These are phyloP conservation scores for Pampusana beccarii DNA, from an alignment of 2,113 vertebrate species.

Conservation along the genomic window DNA sequence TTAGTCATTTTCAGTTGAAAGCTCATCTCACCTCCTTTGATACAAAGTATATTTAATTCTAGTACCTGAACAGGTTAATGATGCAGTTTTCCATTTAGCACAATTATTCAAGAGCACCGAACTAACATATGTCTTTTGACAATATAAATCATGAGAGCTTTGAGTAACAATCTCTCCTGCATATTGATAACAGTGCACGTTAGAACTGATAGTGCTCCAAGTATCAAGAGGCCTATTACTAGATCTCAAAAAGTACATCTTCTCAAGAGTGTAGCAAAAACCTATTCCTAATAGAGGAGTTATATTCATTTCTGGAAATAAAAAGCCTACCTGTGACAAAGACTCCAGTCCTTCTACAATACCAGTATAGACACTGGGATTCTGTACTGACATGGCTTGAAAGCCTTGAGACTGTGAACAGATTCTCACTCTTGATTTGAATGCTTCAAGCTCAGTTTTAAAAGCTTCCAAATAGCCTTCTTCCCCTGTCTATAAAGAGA, in stretches of 20 bases:
- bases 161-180: not conserved
- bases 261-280: not conserved
- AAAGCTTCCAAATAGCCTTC: slow-evolving; percentile 91
- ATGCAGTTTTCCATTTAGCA: slow-evolving; percentile 2
- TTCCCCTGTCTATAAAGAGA: slow-evolving; percentile 78
- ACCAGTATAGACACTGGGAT: slow-evolving; percentile 63
- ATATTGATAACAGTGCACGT: not conserved
- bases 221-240: not conserved
- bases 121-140: not conserved
- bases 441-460: slow-evolving; percentile 88
- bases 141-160: not conserved
- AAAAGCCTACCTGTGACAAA: slow-evolving; percentile 79
- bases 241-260: not conserved
- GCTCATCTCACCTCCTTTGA: not conserved
- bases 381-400: slow-evolving; percentile 64
- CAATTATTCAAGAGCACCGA: not conserved
- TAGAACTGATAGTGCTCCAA: not conserved
- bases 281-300: not conserved
- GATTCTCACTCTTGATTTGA: slow-evolving; percentile 87
- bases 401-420: slow-evolving; percentile 74
- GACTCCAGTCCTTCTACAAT: slow-evolving; percentile 79
- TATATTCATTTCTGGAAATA: not conserved
- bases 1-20: not conserved
- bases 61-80: not conserved
- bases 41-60: not conserved